Conservation (phyloP, 2,888 invertebrate species). For the Cheiracanthium punctorium region DNA sequence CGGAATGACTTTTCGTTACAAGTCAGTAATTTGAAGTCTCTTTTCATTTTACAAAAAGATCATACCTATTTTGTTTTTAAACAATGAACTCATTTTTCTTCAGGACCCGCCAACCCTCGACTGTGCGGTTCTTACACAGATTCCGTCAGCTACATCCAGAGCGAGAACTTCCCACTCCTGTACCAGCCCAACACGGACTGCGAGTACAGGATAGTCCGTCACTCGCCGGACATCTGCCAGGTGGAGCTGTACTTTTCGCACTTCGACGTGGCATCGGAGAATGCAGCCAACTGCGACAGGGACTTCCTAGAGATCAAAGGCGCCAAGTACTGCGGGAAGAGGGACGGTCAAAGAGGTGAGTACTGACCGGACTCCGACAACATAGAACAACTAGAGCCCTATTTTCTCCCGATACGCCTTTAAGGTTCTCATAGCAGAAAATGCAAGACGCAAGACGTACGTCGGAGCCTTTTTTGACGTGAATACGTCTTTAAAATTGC, state of each 20-base stretch:
- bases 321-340: conserved; percentile 69
- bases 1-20: too few species aligned
- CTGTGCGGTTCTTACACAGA: conserved; percentile 65
- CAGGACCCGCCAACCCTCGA: conserved; percentile 36
- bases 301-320: conserved; percentile 72
- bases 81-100: too few species aligned
- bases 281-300: conserved; percentile 58
- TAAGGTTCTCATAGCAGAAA: too few species aligned
- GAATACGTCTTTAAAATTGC: too few species aligned
- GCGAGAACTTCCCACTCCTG: conserved; percentile 71
- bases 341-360: conserved; percentile 71
- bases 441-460: too few species aligned
- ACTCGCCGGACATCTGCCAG: conserved; percentile 67
- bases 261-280: conserved; percentile 71
- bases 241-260: conserved; percentile 71
- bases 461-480: too few species aligned
- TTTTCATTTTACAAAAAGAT: too few species aligned
- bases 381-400: too few species aligned
- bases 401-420: too few species aligned
- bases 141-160: conserved; percentile 46
- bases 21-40: too few species aligned
- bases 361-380: background rate
- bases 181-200: conserved; percentile 72
- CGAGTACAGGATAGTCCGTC: conserved; percentile 69
- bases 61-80: too few species aligned